A percentile compares a stretch with the other conserved stretches of the same genome.
Evolutionary conservation across 2,888 invertebrate genomes (phyloP).

Genomic region (Callosobruchus maculatus): DNA sequence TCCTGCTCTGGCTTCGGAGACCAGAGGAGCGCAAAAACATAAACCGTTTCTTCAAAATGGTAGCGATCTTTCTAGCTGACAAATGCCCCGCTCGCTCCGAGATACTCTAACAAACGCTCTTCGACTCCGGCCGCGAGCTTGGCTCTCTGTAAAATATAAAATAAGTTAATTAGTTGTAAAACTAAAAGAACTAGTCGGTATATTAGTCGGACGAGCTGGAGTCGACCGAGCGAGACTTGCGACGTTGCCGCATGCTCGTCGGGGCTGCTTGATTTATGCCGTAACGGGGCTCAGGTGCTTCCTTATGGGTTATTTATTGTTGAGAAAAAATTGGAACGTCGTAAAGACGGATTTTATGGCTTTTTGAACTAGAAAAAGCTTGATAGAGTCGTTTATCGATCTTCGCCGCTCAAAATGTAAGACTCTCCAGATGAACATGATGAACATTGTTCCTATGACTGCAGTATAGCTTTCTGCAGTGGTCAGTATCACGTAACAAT

Average conservation of each 20-base stretch:
- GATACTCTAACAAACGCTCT: neutral
- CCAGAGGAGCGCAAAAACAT: neutral
- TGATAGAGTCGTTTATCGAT: too few species aligned
- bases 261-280: neutral
- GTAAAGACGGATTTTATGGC: neutral
- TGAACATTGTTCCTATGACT: too few species aligned
- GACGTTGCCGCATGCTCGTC: neutral
- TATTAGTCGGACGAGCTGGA: constrained; percentile 14
- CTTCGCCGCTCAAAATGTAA: too few species aligned
- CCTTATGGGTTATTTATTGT: constrained; percentile 8
- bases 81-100: neutral
- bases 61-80: neutral
- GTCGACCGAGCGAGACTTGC: constrained; percentile 6
- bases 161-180: constrained; percentile 24
- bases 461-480: too few species aligned
- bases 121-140: constrained; percentile 3
- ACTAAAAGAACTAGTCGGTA: constrained; percentile 22
- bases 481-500: too few species aligned
- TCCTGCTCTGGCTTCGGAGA: neutral
- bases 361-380: too few species aligned
- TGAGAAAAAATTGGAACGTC: neutral
- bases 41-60: neutral
- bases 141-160: constrained; percentile 13
- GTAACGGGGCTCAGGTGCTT: constrained; percentile 12
- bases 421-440: too few species aligned